Evolutionary conservation across 2,888 invertebrate species (phyloP).

Genomic region (Aleiodes alternator): DNA sequence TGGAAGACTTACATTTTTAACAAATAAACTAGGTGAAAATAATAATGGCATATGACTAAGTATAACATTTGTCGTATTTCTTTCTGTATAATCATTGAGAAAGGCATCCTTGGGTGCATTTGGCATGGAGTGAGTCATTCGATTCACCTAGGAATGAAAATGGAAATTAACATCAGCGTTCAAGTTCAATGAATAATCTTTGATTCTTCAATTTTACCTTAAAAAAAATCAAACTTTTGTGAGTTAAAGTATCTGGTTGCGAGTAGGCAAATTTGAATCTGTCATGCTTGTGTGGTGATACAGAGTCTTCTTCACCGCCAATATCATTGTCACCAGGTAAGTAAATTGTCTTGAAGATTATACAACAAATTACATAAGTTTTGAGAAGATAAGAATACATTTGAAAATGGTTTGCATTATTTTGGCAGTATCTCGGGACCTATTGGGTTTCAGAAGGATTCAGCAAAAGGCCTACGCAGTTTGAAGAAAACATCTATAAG

Average conservation of each 20-base stretch:
- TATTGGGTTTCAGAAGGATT: no score
- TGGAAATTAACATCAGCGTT: constrained; percentile 35
- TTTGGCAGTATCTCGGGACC: no score
- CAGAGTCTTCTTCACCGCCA: constrained; percentile 91
- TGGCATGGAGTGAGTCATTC: constrained; percentile 82
- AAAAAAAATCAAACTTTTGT: constrained; percentile 82
- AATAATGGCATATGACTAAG: constrained; percentile 86
- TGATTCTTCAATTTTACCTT: constrained; percentile 77
- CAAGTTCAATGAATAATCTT: neutral
- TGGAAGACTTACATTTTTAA: constrained; percentile 75
- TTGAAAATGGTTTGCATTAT: neutral
- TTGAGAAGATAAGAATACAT: constrained; percentile 1
- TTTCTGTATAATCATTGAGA: constrained; percentile 72
- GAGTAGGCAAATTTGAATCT: constrained; percentile 79
- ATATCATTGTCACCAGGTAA: constrained; percentile 98
- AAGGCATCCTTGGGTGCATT: constrained; percentile 74
- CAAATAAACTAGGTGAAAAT: constrained; percentile 77
- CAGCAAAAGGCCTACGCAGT: no score
- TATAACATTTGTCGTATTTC: constrained; percentile 80
- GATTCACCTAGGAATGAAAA: constrained; percentile 76
- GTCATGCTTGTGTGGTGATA: constrained; percentile 83
- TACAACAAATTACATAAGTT: constrained; percentile 28
- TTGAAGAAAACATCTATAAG: no score
- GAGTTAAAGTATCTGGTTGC: constrained; percentile 81
- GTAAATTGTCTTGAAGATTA: constrained; percentile 82